phyloP scores from a whole-genome alignment of 1,140 invertebrate species.

The Liolophura sinensis region DNA sequence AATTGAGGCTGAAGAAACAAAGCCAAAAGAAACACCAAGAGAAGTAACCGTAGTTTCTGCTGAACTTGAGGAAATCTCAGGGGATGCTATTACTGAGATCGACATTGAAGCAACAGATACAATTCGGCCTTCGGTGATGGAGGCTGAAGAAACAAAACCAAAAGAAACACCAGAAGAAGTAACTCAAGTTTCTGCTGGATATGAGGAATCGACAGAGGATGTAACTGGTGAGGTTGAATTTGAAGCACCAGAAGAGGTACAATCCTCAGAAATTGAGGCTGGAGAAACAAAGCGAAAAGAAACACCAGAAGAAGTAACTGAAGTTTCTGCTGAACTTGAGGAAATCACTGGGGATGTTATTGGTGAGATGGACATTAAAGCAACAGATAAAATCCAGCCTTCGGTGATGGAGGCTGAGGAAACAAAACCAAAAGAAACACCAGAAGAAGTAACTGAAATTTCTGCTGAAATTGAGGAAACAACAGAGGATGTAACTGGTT shows the following conservation, averaged over 20 bases:
- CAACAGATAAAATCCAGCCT: slow-evolving; percentile 5
- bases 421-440: slow-evolving; percentile 8
- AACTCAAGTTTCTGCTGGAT: no score
- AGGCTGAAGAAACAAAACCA: no score
- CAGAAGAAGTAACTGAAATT: slow-evolving; percentile 10
- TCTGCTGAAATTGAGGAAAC: background rate
- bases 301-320: slow-evolving; percentile 1
- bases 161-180: no score
- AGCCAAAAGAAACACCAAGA: background rate
- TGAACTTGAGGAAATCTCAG: background rate
- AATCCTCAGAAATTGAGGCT: slow-evolving; percentile 5
- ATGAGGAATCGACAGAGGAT: no score
- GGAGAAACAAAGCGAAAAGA: slow-evolving; percentile 9
- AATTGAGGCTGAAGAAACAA: background rate
- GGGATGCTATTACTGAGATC: background rate
- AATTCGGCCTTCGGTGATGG: no score
- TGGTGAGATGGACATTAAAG: background rate
- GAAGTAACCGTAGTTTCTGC: background rate
- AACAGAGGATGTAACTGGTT: no score
- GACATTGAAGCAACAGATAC: no score
- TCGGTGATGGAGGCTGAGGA: slow-evolving; percentile 4
- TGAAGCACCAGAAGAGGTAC: background rate
- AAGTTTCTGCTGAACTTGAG: background rate
- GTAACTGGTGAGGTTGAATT: no score
- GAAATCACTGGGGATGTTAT: background rate